Evolutionary conservation across 2,888 invertebrate species (phyloP), one percentile per base, ranked within the genome.

Genomic region (Scaptomyza cyrtandrae): DNA sequence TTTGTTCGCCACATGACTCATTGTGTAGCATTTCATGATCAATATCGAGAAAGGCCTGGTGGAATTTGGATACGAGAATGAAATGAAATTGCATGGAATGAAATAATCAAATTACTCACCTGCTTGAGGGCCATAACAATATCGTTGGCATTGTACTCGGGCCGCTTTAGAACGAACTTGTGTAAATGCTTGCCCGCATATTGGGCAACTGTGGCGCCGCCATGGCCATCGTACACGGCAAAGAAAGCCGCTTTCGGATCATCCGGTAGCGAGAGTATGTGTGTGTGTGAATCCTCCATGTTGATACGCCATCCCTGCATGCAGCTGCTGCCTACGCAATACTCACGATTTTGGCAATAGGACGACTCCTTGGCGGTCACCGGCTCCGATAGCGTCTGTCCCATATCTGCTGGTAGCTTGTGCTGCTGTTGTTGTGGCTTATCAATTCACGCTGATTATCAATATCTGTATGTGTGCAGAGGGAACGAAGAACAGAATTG

Each of bases 231-330:
- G 91, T 98, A 99, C 0, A 99, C 99, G 6, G 97, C 99, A 93
- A 99, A 99, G 93, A 97, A 99, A 4, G 98, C 95, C 35, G 98
- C 95, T 24, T 95, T 96, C 31, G 98, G 97, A 92, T 99, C 99
- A 90, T 98, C 98, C 2, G 98, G 97, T 75, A 98, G 92, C 0
- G 98, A 96, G 14, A 99, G 93, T 80, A 99, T 96, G 89, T 99
- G 98, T 52, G 98, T 98, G 91, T 99, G 99, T 0, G 98, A 97
- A 93, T 99, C 99, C 93, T 99, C 99, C 99, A 99, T 99, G 78
- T 97, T 97, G 62, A 98, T 96, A 72, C 99, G 93, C 99, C 99
- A 99, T 92, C 99, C 99, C 93, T 99, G 99, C 99, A 99, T 99
- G 90, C 97, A 98, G 19, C 98, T 98, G 1, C 98, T 97, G n/a